Evolutionary conservation across 2,113 vertebrate genomes (phyloP), one percentile per base, ranked within the genome.

Genomic region (Ciconia maguari): DNA sequence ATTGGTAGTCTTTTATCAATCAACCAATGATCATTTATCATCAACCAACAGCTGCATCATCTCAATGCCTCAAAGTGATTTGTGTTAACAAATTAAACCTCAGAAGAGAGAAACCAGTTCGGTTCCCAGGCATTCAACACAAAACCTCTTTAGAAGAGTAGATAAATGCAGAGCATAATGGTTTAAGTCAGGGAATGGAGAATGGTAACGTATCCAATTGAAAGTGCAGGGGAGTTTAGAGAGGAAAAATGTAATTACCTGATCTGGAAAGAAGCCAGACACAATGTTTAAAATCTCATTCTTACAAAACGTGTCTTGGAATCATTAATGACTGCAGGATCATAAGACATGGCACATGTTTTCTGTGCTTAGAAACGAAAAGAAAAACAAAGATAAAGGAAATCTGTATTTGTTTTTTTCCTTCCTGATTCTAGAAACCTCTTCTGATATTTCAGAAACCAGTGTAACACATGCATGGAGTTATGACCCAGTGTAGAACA

Each of bases 241-340:
- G 72, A 75, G 65, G 38, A 65, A 72, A 90, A 91, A 87, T 75
- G 38, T 91, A 82, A 94, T 95, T 87, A 84, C 65, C 61, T 92
- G 69, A 48, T 49, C 61, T 95, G 94, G 87, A 94, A 82, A 72
- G 61, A 34, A n/a, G 69, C 74, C 94, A 95, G 77, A 30, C 13
- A 22, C 22, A 16, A 25, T 26, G 61, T 68, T 94, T 93, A 91
- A 93, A 75, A 69, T 54, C 83, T 86, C 7, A 1, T 78, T 81
- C 44, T 75, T 68, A 27, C 3, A 8, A 81, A 92, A 69, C 38
- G 36, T 91, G 48, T 48, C 69, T 89, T 57, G 32, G 87, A 75
- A 72, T 69, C 58, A 3, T n/a, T 84, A 91, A 79, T 32, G 76
- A 71, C 30, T 42, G 13, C 44, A 81, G 51, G 76, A 74, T 86